Conservation (phyloP, 2,113 vertebrate species). For the Vicugna pacos region DNA sequence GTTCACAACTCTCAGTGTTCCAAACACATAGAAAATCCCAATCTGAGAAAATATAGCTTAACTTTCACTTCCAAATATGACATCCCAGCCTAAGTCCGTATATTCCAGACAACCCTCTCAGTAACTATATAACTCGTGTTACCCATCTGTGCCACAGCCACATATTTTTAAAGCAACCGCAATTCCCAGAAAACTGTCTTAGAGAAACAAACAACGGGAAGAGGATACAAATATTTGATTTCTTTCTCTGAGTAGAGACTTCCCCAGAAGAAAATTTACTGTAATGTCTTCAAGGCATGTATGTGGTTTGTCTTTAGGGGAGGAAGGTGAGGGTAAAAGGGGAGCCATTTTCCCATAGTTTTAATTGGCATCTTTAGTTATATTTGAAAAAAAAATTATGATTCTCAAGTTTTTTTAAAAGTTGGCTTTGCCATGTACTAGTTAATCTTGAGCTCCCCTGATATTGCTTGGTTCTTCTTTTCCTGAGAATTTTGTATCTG, state of each 20-base stretch:
- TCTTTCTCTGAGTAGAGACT: not conserved
- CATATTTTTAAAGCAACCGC: not conserved
- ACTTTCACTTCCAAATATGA: slow-evolving; percentile 62
- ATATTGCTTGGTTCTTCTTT: not conserved
- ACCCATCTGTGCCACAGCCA: not conserved
- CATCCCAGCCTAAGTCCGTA: not conserved
- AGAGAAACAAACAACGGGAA: slow-evolving; percentile 40
- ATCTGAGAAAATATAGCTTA: slow-evolving; percentile 13
- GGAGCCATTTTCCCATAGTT: not conserved
- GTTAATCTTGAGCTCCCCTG: not conserved
- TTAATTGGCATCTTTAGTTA: not conserved
- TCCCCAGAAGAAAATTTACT: not conserved
- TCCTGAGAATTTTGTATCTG: not conserved
- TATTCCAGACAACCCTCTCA: slow-evolving; percentile 6
- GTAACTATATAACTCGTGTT: not conserved
- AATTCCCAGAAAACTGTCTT: slow-evolving; percentile 33
- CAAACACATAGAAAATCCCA: not conserved
- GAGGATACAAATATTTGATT: slow-evolving; percentile 19
- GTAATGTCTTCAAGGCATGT: not conserved
- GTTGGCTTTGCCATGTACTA: not conserved
- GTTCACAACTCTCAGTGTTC: not conserved
- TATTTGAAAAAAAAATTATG: not conserved
- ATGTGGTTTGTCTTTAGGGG: not conserved
- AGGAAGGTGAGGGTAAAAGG: not conserved
- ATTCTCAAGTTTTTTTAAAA: not conserved